Evolutionary conservation across 1,140 invertebrate species (phyloP).

Genomic region (Plectrocnemia conspersa): DNA sequence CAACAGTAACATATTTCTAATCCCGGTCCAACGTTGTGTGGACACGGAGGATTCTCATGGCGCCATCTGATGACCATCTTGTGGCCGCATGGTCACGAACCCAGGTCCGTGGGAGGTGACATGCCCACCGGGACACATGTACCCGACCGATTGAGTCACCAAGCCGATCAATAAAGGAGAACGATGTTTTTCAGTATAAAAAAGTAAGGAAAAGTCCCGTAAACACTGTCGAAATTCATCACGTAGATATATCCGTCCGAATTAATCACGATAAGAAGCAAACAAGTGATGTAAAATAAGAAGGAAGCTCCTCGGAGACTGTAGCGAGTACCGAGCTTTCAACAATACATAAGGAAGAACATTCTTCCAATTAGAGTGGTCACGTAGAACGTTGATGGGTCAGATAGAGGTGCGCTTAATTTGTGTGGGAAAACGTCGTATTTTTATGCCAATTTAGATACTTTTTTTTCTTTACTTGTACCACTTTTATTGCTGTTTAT

Average conservation of each 20-base stretch:
- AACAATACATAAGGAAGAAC: slow-evolving; percentile 16
- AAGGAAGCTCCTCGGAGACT: background rate
- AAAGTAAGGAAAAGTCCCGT: too few species aligned
- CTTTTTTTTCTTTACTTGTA: too few species aligned
- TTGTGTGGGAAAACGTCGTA: slow-evolving; percentile 24
- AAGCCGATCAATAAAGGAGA: too few species aligned
- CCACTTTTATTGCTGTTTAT: too few species aligned
- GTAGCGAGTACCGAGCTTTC: background rate
- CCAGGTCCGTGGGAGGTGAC: slow-evolving; percentile 1
- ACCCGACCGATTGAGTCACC: background rate
- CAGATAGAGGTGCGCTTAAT: slow-evolving; percentile 14
- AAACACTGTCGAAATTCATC: too few species aligned
- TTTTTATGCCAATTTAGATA: too few species aligned
- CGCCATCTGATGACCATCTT: slow-evolving; percentile 11
- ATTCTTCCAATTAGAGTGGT: slow-evolving; percentile 28
- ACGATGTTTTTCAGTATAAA: too few species aligned
- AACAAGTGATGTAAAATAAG: background rate
- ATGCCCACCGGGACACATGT: slow-evolving; percentile 12
- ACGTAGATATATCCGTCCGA: too few species aligned
- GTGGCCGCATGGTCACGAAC: slow-evolving; percentile 12
- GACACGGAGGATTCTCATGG: background rate
- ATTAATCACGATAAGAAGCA: slow-evolving; percentile 9
- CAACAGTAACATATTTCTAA: background rate
- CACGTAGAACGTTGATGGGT: slow-evolving; percentile 23
- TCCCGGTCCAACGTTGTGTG: slow-evolving; percentile 12